Conservation (phyloP, 2,113 vertebrate genomes). For the Todiramphus chloris region DNA sequence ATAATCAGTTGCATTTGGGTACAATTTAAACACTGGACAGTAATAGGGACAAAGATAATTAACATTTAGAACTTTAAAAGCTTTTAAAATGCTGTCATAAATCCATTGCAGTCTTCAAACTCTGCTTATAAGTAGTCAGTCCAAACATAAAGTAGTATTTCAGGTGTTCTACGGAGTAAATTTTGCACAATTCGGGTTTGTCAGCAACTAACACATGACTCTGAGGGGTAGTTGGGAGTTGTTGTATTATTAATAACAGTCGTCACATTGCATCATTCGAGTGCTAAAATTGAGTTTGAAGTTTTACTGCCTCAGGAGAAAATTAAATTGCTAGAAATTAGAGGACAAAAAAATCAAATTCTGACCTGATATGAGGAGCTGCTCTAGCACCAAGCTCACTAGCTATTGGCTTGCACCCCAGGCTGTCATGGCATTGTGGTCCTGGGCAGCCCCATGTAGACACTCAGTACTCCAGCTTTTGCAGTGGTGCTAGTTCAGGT, state of each 20-base stretch:
- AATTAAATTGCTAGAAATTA: background rate
- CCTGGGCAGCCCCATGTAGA: fast-evolving
- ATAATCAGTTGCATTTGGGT: background rate
- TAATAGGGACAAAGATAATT: background rate
- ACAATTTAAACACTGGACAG: background rate
- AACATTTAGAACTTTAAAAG: background rate
- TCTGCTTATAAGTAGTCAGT: background rate
- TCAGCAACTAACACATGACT: background rate
- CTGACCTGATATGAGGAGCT: background rate
- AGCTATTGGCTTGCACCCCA: background rate
- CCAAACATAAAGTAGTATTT: background rate
- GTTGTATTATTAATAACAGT: background rate
- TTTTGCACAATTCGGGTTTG: background rate
- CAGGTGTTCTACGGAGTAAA: background rate
- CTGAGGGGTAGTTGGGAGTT: background rate
- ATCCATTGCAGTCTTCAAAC: background rate
- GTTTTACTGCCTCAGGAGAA: background rate
- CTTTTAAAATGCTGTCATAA: background rate
- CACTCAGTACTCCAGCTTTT: background rate
- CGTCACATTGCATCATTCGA: background rate
- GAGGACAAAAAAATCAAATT: background rate
- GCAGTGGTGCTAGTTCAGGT: background rate
- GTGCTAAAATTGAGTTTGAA: background rate
- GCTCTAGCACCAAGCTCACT: background rate
- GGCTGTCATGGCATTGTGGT: fast-evolving